Evolutionary conservation across 1,140 invertebrate species (phyloP).

Genomic region (Holotrichia oblita): DNA sequence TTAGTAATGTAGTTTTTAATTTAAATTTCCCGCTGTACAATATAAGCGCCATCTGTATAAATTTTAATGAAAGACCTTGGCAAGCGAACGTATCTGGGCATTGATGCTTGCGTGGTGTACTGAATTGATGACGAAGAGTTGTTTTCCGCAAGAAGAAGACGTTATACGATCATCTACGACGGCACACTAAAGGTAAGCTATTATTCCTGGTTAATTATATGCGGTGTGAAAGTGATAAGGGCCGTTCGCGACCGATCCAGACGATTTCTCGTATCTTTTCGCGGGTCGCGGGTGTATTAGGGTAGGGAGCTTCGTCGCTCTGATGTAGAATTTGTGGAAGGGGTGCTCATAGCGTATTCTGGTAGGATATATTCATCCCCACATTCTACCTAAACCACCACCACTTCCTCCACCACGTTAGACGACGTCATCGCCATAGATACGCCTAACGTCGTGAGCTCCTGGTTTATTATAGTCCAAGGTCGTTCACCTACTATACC

Average conservation of each 20-base stretch:
- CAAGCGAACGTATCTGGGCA: slow-evolving; percentile 51
- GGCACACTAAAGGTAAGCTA: slow-evolving; percentile 42
- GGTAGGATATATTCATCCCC: slow-evolving; percentile 62
- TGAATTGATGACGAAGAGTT: slow-evolving; percentile 52
- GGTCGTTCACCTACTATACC: slow-evolving; percentile 53
- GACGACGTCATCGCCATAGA: slow-evolving; percentile 58
- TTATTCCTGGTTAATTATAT: slow-evolving; percentile 38
- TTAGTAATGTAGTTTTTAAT: background rate
- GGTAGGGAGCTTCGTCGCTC: slow-evolving; percentile 62
- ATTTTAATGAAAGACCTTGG: slow-evolving; percentile 49
- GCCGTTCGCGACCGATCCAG: slow-evolving; percentile 49
- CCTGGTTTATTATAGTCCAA: slow-evolving; percentile 48
- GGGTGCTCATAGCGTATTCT: slow-evolving; percentile 60
- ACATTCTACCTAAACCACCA: slow-evolving; percentile 61
- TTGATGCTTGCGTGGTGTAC: slow-evolving; percentile 51
- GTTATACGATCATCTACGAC: slow-evolving; percentile 34
- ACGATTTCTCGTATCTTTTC: slow-evolving; percentile 58
- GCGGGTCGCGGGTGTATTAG: slow-evolving; percentile 60
- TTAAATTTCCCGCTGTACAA: slow-evolving; percentile 33
- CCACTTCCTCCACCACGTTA: slow-evolving; percentile 60
- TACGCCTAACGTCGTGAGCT: slow-evolving; percentile 47
- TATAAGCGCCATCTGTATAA: slow-evolving; percentile 37
- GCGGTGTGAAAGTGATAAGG: slow-evolving; percentile 40
- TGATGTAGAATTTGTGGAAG: slow-evolving; percentile 61
- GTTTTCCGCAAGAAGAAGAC: slow-evolving; percentile 43